Evolutionary conservation across 2,113 vertebrate species (phyloP), one percentile per base, ranked within the genome.

Genomic region (Eurypyga helias): DNA sequence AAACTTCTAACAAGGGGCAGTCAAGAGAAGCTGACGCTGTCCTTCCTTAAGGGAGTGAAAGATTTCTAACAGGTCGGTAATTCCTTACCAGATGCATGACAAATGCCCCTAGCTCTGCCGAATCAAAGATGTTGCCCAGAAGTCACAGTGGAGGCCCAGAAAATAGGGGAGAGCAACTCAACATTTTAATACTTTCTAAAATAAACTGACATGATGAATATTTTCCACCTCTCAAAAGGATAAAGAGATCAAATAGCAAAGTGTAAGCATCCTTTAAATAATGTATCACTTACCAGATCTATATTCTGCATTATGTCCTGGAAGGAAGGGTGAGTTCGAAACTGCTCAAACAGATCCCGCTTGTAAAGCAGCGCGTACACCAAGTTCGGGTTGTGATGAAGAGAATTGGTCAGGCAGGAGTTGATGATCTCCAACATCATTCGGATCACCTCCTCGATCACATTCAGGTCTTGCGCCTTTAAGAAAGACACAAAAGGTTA

Each of bases 401-500:
- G 98, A 6, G 99, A 99, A 88, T 98, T 99, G 72, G 98, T 98
- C 95, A 99, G 97, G 97, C 99, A 99, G 66, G 99, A 99, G 98
- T 99, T 99, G 98, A 99, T 99, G 95, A 99, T 99, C 98, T 99
- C 99, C 92, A 99, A 81, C 99, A 99, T 99, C 99, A 99, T 99
- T 51, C 99, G 98, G 97, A 99, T 99, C 97, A 99, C 99, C 92
- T 99, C 99, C 96, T 99, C 99, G 0, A 99, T 99, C 97, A 99
- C 99, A 52, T 98, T 99, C 86, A 99, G 97, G 95, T 99, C 99
- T 96, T 99, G 99, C 0, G 99, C 99, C 99, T 99, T 97, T 64
- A 66, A 96, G 96, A 87, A 77, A 95, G 11, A 67, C 75, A 55
- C 5, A 60, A 46, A 90, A 89, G 14, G 65, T 98, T 41, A 97